Conservation (phyloP, 2,797 vertebrate genomes). For the Pseudocheirus occidentalis region DNA sequence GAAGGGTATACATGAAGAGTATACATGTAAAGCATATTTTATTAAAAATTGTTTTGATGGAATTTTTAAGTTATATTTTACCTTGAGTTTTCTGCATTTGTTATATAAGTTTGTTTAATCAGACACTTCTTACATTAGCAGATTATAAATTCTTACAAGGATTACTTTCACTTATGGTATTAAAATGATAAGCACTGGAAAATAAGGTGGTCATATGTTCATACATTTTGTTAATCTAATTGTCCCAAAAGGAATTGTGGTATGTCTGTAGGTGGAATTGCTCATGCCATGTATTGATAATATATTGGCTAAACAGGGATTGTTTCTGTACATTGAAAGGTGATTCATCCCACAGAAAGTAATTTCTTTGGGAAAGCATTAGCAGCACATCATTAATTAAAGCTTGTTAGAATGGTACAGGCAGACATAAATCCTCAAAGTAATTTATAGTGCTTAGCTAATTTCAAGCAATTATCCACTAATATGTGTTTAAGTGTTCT, state of each 20-base stretch:
- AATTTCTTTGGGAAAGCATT: slow-evolving; percentile 87
- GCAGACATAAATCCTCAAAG: slow-evolving; percentile 86
- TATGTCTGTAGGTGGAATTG: slow-evolving; percentile 57
- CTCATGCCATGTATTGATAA: slow-evolving; percentile 79
- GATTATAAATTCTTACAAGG: slow-evolving; percentile 43
- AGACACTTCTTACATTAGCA: background rate
- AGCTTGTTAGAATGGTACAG: slow-evolving; percentile 86
- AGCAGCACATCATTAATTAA: slow-evolving; percentile 88
- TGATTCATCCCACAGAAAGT: slow-evolving; percentile 85
- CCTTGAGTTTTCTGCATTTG: slow-evolving; percentile 33
- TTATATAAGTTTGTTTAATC: slow-evolving; percentile 49
- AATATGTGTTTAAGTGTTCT: slow-evolving; percentile 87
- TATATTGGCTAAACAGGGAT: slow-evolving; percentile 80
- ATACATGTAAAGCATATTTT: slow-evolving; percentile 15
- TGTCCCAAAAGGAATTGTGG: slow-evolving; percentile 25
- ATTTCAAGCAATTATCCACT: slow-evolving; percentile 88
- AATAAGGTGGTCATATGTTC: slow-evolving; percentile 43
- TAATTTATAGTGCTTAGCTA: slow-evolving; percentile 88
- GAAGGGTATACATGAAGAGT: background rate
- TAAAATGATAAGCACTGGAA: slow-evolving; percentile 55
- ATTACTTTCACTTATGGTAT: slow-evolving; percentile 63
- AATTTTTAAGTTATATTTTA: slow-evolving; percentile 35
- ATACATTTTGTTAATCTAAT: slow-evolving; percentile 33
- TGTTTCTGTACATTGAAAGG: slow-evolving; percentile 85
- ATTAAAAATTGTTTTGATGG: background rate